Evolutionary conservation across 2,797 vertebrate genomes (phyloP).

Genomic region (Aotus griseimembra): DNA sequence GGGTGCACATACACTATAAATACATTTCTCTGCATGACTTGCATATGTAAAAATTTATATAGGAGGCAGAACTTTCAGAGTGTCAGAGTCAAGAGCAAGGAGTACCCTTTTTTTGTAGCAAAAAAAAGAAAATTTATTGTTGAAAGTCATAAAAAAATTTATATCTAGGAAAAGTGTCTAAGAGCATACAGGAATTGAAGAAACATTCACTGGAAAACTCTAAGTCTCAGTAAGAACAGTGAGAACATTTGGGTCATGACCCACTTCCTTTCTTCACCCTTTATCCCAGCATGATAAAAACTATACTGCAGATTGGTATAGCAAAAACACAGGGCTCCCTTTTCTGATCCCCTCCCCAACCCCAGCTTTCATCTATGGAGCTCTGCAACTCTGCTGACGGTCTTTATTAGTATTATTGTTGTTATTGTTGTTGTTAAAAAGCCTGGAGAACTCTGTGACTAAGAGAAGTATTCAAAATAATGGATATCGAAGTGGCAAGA

Average conservation of each 20-base stretch:
- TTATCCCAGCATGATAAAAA: neutral
- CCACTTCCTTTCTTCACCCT: neutral
- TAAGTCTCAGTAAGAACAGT: neutral
- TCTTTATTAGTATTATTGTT: neutral
- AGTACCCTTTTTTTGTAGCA: neutral
- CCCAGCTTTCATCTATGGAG: neutral
- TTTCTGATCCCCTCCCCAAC: neutral
- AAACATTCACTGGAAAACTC: neutral
- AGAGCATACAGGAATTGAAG: neutral
- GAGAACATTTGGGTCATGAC: neutral
- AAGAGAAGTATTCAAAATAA: neutral
- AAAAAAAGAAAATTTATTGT: neutral
- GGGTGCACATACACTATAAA: neutral
- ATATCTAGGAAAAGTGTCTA: neutral
- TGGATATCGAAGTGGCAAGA: neutral
- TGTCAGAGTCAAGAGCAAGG: neutral
- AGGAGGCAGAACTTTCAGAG: neutral
- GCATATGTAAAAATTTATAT: neutral
- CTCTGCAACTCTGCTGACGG: neutral
- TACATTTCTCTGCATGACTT: neutral
- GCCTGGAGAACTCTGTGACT: neutral
- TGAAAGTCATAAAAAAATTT: neutral
- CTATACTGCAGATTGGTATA: neutral
- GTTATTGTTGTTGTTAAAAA: neutral
- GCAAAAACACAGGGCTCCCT: neutral